phyloP scores from a whole-genome alignment of 37 sponge, comb jelly and placozoan genomes.

The Tethya wilhelma region DNA sequence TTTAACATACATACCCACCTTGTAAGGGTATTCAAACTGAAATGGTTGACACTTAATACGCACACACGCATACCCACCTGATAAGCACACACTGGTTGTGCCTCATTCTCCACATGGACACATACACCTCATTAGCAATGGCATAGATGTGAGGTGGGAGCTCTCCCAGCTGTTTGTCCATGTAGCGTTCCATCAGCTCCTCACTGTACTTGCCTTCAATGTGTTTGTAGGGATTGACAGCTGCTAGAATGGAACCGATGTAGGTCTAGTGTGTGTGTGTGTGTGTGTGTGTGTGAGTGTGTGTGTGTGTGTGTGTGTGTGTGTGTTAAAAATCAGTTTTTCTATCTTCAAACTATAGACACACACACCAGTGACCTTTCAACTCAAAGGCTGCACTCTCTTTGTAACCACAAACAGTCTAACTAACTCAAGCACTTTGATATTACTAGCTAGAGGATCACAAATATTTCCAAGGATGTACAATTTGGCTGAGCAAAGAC shows the following conservation, averaged over 20 bases:
- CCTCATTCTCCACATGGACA: slow-evolving; percentile 91
- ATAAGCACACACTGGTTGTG: slow-evolving; percentile 98
- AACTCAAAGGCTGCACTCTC: no score
- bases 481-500: no score
- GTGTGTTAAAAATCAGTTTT: no score
- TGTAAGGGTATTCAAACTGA: no score
- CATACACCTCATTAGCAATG: slow-evolving; percentile 95
- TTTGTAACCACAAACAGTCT: no score
- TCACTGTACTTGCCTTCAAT: slow-evolving; percentile 78
- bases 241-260: slow-evolving; percentile 94
- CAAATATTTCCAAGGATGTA: no score
- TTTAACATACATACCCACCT: no score
- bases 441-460: no score
- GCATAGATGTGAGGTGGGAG: slow-evolving; percentile 97
- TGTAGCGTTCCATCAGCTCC: slow-evolving; percentile 82
- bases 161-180: slow-evolving; percentile 89
- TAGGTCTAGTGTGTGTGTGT: slow-evolving; percentile 78
- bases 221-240: slow-evolving; percentile 94
- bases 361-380: no score
- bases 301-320: slow-evolving; percentile 34
- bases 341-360: no score
- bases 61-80: slow-evolving; percentile 60
- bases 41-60: no score
- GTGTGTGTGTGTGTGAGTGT: slow-evolving; percentile 52
- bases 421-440: no score